Percentiles rank a stretch among this genome's conserved stretches.
Evolutionary conservation across 1,140 invertebrate species (phyloP).

Genomic region (Hyphantria cunea): DNA sequence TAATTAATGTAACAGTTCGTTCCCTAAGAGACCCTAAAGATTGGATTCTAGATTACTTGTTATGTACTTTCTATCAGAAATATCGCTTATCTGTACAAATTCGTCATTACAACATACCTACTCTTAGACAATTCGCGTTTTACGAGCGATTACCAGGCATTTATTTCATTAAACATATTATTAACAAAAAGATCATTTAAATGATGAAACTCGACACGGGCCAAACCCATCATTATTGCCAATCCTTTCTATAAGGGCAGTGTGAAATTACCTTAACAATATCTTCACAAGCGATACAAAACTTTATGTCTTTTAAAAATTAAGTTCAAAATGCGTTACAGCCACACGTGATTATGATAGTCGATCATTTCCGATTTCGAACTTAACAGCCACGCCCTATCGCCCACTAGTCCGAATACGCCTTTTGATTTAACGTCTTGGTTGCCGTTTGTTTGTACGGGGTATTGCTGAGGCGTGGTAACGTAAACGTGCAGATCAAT

Average conservation of each 20-base stretch:
- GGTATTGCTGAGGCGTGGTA: slow-evolving; percentile 1
- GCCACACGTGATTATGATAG: slow-evolving; percentile 32
- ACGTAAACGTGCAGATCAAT: background rate
- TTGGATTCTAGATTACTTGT: background rate
- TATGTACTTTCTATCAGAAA: no score
- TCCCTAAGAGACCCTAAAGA: background rate
- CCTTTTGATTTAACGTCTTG: slow-evolving; percentile 11
- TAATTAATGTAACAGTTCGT: no score
- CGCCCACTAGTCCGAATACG: slow-evolving; percentile 33
- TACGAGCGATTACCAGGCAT: background rate
- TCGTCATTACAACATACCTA: background rate
- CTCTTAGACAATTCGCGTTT: background rate
- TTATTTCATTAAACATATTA: background rate
- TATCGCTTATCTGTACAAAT: background rate
- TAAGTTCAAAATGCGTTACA: slow-evolving; percentile 11
- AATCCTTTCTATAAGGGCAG: slow-evolving; percentile 40
- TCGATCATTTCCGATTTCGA: slow-evolving; percentile 41
- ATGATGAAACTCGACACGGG: slow-evolving; percentile 17
- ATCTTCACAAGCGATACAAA: slow-evolving; percentile 11
- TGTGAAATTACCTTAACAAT: slow-evolving; percentile 31
- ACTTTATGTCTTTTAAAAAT: background rate
- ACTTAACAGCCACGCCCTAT: slow-evolving; percentile 35
- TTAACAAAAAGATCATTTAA: slow-evolving; percentile 7
- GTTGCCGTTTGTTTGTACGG: slow-evolving; percentile 9
- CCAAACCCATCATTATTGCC: slow-evolving; percentile 55